These are phyloP conservation scores for Zeuzera pyrina DNA, from an alignment of 2,888 invertebrate genomes.

Conservation along the genomic window DNA sequence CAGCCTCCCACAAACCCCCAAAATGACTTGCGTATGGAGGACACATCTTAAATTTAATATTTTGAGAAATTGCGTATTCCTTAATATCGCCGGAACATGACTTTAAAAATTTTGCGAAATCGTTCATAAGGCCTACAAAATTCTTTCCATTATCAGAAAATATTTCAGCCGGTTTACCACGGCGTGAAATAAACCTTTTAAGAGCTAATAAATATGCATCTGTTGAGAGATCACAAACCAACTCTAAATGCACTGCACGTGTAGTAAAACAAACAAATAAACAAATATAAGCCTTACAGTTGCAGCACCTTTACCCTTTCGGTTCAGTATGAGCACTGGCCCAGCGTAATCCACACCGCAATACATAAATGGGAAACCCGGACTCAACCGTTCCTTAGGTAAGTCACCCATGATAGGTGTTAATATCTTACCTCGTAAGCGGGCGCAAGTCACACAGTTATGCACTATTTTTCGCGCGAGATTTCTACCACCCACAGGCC, in stretches of 20 bases:
- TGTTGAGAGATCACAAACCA: slow-evolving; percentile 13
- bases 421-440: not conserved
- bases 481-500: not conserved
- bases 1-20: slow-evolving; percentile 8
- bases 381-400: too few species aligned
- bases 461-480: not conserved
- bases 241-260: slow-evolving; percentile 17
- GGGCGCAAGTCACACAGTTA: not conserved
- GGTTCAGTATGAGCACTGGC: too few species aligned
- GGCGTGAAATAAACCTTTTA: slow-evolving; percentile 17
- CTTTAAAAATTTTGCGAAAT: not conserved
- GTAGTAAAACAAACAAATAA: too few species aligned
- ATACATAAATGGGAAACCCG: too few species aligned
- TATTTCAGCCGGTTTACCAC: slow-evolving; percentile 17
- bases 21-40: slow-evolving; percentile 1
- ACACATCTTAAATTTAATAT: not conserved
- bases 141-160: slow-evolving; percentile 17
- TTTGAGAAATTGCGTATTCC: too few species aligned
- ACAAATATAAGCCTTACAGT: too few species aligned
- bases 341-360: too few species aligned
- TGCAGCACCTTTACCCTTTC: too few species aligned
- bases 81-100: not conserved
- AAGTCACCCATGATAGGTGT: too few species aligned
- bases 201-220: slow-evolving; percentile 15
- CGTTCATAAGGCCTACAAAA: slow-evolving; percentile 1